Evolutionary conservation across 1,140 invertebrate species (phyloP).

Genomic region (Drosophila jambulina): DNA sequence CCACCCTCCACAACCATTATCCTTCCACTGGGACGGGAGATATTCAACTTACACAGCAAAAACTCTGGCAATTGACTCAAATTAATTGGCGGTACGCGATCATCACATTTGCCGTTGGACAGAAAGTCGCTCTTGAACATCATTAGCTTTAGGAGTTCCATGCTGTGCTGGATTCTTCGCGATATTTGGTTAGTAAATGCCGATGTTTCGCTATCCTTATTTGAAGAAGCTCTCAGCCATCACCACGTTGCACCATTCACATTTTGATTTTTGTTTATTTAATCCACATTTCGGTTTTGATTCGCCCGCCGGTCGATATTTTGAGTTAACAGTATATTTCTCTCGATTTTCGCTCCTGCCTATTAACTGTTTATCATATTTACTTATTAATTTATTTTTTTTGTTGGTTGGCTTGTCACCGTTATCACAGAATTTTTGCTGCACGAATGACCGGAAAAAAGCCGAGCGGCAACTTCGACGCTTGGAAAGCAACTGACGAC

Average conservation of each 20-base stretch:
- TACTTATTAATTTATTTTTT: slow-evolving; percentile 6
- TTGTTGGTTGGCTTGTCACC: slow-evolving; percentile 43
- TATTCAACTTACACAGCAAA: slow-evolving; percentile 88
- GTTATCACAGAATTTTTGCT: slow-evolving; percentile 68
- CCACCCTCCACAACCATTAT: neutral
- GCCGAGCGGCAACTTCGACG: slow-evolving; percentile 71
- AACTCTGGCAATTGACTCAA: slow-evolving; percentile 91
- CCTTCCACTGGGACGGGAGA: neutral
- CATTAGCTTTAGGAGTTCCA: slow-evolving; percentile 85
- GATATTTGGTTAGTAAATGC: neutral
- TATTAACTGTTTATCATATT: neutral
- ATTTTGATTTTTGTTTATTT: slow-evolving; percentile 44
- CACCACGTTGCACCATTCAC: slow-evolving; percentile 50
- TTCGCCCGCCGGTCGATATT: slow-evolving; percentile 18
- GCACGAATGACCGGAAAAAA: slow-evolving; percentile 51
- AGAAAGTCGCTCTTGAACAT: slow-evolving; percentile 85
- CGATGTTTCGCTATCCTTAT: slow-evolving; percentile 14
- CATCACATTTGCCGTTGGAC: slow-evolving; percentile 83
- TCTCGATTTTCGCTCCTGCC: slow-evolving; percentile 4
- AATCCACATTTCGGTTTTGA: slow-evolving; percentile 49
- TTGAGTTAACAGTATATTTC: slow-evolving; percentile 7
- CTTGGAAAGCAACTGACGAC: slow-evolving; percentile 81
- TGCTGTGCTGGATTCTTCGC: slow-evolving; percentile 40
- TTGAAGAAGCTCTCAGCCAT: slow-evolving; percentile 23
- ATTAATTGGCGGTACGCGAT: slow-evolving; percentile 89